A percentile compares a stretch with the other conserved stretches of the same genome.
Evolutionary conservation across 2,888 invertebrate genomes (phyloP).

Genomic region (Torymus auratus): DNA sequence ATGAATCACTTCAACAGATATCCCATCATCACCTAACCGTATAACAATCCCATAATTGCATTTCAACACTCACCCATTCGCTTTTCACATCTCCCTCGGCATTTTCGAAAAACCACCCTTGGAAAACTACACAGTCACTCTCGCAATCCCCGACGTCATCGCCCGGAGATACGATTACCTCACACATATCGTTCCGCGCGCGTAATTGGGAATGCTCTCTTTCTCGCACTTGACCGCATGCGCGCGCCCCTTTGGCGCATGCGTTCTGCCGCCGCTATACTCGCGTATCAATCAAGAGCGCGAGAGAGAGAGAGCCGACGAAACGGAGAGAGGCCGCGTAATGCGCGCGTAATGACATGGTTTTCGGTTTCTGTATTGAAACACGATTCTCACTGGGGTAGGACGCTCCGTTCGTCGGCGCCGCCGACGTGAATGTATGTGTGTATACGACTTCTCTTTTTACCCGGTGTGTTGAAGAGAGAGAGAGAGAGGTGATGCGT

Average conservation of each 20-base stretch:
- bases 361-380: slow-evolving; percentile 76
- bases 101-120: too few species aligned
- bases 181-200: not conserved
- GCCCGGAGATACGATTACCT: slow-evolving; percentile 11
- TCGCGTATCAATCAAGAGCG: too few species aligned
- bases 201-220: slow-evolving; percentile 25
- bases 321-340: slow-evolving; percentile 23
- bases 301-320: not conserved
- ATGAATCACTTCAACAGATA: too few species aligned
- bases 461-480: too few species aligned
- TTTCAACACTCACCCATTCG: too few species aligned
- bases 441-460: not conserved
- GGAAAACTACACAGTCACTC: too few species aligned
- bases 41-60: too few species aligned
- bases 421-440: slow-evolving; percentile 29
- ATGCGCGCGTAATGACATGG: slow-evolving; percentile 71
- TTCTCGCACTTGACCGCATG: slow-evolving; percentile 34
- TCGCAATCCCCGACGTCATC: not conserved
- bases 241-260: slow-evolving; percentile 1
- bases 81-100: too few species aligned
- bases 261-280: too few species aligned
- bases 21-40: too few species aligned
- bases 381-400: slow-evolving; percentile 75
- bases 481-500: not conserved
- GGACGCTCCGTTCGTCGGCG: slow-evolving; percentile 62